Evolutionary conservation across 2,888 invertebrate species (phyloP).

Genomic region (Phortica magna): DNA sequence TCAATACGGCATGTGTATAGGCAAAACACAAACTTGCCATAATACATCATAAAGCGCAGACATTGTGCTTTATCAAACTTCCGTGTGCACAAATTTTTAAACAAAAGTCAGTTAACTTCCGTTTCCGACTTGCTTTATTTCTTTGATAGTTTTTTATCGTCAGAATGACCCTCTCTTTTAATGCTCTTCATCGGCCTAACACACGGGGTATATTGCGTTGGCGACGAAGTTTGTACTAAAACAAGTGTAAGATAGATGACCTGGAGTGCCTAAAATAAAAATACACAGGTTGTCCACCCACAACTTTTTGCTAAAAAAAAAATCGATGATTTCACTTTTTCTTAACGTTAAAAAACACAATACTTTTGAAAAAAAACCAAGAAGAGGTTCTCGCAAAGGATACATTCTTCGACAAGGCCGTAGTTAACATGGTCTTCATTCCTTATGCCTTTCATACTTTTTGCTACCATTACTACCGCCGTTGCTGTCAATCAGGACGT

Average conservation of each 20-base stretch:
- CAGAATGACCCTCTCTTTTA: too few species aligned
- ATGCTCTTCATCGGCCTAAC: constrained; percentile 3
- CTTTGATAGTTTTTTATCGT: constrained; percentile 36
- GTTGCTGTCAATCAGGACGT: constrained; percentile 29
- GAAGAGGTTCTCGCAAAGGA: background rate
- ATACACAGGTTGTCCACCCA: constrained; percentile 1
- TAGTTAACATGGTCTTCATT: constrained; percentile 41
- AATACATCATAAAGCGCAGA: constrained; percentile 22
- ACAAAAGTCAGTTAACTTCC: constrained; percentile 68
- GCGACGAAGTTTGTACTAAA: constrained; percentile 34
- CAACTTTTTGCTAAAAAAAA: constrained; percentile 26
- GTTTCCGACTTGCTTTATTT: constrained; percentile 44
- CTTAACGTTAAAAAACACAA: too few species aligned
- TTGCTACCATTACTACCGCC: constrained; percentile 22
- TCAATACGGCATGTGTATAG: background rate
- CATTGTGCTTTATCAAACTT: constrained; percentile 65
- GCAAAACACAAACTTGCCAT: background rate
- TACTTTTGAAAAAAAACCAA: too few species aligned
- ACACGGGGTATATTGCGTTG: constrained; percentile 16
- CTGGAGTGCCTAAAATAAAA: too few species aligned
- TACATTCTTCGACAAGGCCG: background rate
- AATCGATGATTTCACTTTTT: too few species aligned
- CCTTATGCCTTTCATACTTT: background rate
- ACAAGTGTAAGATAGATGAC: too few species aligned
- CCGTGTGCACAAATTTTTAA: constrained; percentile 55